phyloP scores from a whole-genome alignment of 2,797 vertebrate species.

The Caiman crocodilus region DNA sequence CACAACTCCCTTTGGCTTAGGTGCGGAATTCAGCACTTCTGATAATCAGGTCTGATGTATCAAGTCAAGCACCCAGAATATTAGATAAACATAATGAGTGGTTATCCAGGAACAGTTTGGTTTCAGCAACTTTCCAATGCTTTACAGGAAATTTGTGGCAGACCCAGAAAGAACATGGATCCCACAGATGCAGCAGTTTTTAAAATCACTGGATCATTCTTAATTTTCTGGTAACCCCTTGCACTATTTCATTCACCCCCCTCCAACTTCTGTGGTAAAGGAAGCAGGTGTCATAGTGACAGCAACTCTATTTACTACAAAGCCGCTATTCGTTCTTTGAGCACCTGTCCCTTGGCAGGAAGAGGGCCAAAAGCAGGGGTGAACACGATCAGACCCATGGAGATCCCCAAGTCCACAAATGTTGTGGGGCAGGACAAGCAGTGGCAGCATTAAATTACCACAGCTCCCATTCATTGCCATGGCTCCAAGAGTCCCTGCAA shows the following conservation, averaged over 20 bases:
- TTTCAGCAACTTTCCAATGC: not conserved
- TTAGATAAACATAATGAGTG: not conserved
- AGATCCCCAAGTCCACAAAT: no score
- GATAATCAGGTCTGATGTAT: not conserved
- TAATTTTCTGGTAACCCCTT: accelerated
- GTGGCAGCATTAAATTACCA: no score
- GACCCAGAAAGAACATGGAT: not conserved
- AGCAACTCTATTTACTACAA: not conserved
- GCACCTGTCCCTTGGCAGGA: not conserved
- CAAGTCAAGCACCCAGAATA: not conserved
- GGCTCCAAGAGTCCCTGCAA: no score
- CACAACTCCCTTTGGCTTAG: not conserved
- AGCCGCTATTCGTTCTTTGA: not conserved
- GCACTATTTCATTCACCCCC: not conserved
- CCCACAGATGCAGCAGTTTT: not conserved
- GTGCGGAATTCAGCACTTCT: not conserved
- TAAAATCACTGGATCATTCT: not conserved
- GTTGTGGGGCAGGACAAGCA: no score
- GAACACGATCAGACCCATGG: no score
- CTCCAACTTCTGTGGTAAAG: not conserved
- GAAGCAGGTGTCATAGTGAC: not conserved
- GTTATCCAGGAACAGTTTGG: not conserved
- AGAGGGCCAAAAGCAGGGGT: no score
- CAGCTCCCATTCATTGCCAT: no score
- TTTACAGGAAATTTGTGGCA: not conserved